Evolutionary conservation across 2,888 invertebrate species (phyloP).

Genomic region (Micropterix aruncella): DNA sequence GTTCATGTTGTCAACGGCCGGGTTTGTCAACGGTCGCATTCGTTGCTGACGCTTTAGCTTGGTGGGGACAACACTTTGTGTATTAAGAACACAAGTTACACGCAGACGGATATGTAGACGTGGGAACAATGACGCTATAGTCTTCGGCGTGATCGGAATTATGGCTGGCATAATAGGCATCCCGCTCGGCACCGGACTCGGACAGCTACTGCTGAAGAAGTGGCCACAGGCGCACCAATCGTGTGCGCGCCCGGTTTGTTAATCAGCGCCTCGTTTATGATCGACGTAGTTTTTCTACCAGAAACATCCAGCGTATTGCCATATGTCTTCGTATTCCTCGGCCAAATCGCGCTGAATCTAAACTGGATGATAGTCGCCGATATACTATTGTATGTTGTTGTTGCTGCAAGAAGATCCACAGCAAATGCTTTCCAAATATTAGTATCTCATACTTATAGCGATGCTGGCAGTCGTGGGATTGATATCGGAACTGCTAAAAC

Average conservation of each 20-base stretch:
- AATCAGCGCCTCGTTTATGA: constrained; percentile 60
- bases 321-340: constrained; percentile 61
- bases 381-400: constrained; percentile 90
- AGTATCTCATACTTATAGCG: constrained; percentile 91
- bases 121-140: constrained; percentile 30
- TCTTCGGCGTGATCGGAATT: constrained; percentile 78
- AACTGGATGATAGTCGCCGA: constrained; percentile 94
- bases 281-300: constrained; percentile 50
- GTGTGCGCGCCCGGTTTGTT: constrained; percentile 73
- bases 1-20: constrained; percentile 87
- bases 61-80: constrained; percentile 94
- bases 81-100: constrained; percentile 59
- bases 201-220: constrained; percentile 40
- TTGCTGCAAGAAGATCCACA: constrained; percentile 88
- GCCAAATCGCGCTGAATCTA: constrained; percentile 67
- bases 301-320: constrained; percentile 42
- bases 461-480: constrained; percentile 96
- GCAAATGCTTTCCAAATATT: constrained; percentile 97
- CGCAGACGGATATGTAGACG: constrained; percentile 30
- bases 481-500: constrained; percentile 52
- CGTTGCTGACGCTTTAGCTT: constrained; percentile 89
- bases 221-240: constrained; percentile 56
- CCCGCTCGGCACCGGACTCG: constrained; percentile 56
- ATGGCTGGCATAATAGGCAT: constrained; percentile 72
- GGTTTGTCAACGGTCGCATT: constrained; percentile 97